A percentile compares a stretch with the other conserved stretches of the same genome.
Evolutionary conservation across 2,888 invertebrate genomes (phyloP).

Genomic region (Hemicrepidius hirtus): DNA sequence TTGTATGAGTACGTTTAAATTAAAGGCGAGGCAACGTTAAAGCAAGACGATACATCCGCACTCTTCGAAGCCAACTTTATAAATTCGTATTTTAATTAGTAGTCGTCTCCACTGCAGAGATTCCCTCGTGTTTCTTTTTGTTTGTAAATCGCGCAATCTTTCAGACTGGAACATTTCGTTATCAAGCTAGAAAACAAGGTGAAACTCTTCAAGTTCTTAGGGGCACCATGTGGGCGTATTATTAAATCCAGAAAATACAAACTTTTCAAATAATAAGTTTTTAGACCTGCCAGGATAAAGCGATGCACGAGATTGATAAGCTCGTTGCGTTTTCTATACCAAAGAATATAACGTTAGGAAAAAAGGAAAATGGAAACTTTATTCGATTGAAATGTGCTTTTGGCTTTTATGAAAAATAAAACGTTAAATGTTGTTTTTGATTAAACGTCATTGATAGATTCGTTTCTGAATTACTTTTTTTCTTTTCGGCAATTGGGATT

Average conservation of each 20-base stretch:
- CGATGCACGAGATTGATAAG: constrained; percentile 32
- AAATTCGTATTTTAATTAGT: constrained; percentile 31
- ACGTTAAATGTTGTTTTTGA: no score
- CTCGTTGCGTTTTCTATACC: constrained; percentile 15
- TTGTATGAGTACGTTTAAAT: constrained; percentile 6
- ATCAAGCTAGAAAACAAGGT: constrained; percentile 30
- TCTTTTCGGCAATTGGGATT: no score
- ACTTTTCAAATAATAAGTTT: constrained; percentile 46
- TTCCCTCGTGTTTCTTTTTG: constrained; percentile 14
- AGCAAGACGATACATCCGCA: constrained; percentile 18
- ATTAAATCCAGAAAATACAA: constrained; percentile 38
- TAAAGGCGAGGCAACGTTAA: constrained; percentile 12
- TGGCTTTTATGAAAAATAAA: no score
- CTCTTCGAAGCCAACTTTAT: constrained; percentile 17
- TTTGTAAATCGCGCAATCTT: constrained; percentile 28
- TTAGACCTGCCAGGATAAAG: constrained; percentile 13
- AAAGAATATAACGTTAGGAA: not conserved
- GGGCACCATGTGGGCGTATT: constrained; percentile 41
- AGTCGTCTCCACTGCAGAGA: constrained; percentile 19
- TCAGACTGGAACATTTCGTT: constrained; percentile 26
- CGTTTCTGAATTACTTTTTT: no score
- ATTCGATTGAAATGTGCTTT: not conserved
- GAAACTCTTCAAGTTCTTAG: constrained; percentile 30
- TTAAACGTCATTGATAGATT: no score
- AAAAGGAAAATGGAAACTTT: not conserved